Evolutionary conservation across 2,113 vertebrate species (phyloP).

Genomic region (Macquaria ambigua): DNA sequence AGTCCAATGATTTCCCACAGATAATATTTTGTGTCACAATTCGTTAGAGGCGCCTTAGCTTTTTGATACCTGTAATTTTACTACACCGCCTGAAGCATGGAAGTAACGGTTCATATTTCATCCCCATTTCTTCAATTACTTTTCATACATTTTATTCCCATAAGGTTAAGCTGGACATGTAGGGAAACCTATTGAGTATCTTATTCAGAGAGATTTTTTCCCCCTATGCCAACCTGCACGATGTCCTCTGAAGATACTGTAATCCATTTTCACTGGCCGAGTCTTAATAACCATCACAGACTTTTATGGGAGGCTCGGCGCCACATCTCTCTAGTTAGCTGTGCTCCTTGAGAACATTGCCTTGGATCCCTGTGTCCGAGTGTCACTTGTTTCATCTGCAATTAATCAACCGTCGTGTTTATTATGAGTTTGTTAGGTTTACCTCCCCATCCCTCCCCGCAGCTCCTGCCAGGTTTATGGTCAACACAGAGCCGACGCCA

Average conservation of each 20-base stretch:
- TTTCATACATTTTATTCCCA: background rate
- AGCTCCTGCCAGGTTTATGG: conserved; percentile 81
- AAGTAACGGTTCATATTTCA: background rate
- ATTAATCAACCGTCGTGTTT: conserved; percentile 81
- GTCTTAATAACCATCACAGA: conserved; percentile 68
- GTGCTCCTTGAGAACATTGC: conserved; percentile 48
- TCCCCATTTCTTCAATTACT: background rate
- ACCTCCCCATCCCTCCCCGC: conserved; percentile 53
- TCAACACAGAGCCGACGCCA: conserved; percentile 71
- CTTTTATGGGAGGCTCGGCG: conserved; percentile 78
- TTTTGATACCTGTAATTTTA: conserved; percentile 41
- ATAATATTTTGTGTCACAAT: conserved; percentile 37
- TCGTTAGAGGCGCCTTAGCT: conserved; percentile 1
- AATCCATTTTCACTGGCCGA: conserved; percentile 59
- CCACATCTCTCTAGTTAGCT: conserved; percentile 74
- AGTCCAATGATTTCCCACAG: conserved; percentile 67
- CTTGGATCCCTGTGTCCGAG: conserved; percentile 60
- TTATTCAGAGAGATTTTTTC: background rate
- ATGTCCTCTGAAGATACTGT: conserved; percentile 48
- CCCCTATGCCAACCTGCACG: conserved; percentile 33
- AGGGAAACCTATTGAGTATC: background rate
- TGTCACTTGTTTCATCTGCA: conserved; percentile 81
- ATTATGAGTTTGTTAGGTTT: conserved; percentile 73
- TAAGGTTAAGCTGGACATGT: background rate
- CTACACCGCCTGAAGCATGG: background rate